Evolutionary conservation across 2,888 invertebrate genomes (phyloP).

Genomic region (Tenthredo amoena): DNA sequence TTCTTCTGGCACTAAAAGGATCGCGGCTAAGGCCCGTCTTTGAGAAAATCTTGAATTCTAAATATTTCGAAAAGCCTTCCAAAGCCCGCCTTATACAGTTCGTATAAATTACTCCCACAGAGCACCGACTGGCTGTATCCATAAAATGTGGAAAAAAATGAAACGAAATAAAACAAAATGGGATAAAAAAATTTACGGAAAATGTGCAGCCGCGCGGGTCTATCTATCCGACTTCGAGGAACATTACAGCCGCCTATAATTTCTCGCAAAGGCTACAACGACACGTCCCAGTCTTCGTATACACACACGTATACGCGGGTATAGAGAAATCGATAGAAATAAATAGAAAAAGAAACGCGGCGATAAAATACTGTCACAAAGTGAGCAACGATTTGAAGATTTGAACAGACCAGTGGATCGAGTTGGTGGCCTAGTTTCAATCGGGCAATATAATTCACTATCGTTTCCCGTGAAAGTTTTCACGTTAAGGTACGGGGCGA

Average conservation of each 20-base stretch:
- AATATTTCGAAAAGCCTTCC: constrained; percentile 21
- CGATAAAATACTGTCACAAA: constrained; percentile 21
- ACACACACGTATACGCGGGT: neutral
- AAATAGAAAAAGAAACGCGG: neutral
- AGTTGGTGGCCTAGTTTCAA: constrained; percentile 60
- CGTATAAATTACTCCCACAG: constrained; percentile 35
- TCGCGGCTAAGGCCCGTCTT: constrained; percentile 27
- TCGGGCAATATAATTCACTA: constrained; percentile 62
- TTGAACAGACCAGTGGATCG: constrained; percentile 16
- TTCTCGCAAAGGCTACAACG: neutral
- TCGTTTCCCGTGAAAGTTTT: constrained; percentile 61
- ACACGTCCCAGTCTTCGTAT: neutral
- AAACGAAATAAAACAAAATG: neutral
- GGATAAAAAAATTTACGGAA: neutral
- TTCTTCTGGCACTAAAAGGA: constrained; percentile 11
- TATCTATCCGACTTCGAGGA: neutral
- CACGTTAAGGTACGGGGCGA: neutral
- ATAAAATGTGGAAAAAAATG: neutral
- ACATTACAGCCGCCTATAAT: neutral
- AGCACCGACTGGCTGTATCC: neutral
- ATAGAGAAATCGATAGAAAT: neutral
- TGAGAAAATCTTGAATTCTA: constrained; percentile 50
- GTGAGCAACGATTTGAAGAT: constrained; percentile 22
- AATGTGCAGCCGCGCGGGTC: neutral
- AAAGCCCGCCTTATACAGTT: constrained; percentile 19